phyloP scores from a whole-genome alignment of 2,888 invertebrate genomes.

The Lithophane socia region DNA sequence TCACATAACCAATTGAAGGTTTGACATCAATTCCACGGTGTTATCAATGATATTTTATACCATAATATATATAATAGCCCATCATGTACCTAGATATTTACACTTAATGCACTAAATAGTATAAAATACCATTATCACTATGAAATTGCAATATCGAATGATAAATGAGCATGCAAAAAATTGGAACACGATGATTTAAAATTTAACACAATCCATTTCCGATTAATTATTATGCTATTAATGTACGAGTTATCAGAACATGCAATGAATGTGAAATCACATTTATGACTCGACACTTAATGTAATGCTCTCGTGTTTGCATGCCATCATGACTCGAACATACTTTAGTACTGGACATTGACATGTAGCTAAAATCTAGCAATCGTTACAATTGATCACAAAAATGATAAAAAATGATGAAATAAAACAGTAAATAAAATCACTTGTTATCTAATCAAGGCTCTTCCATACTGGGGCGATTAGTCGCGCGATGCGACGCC shows the following conservation, averaged over 20 bases:
- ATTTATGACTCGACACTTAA: slow-evolving; percentile 26
- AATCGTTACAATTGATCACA: neutral
- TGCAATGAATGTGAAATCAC: slow-evolving; percentile 46
- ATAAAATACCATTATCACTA: slow-evolving; percentile 11
- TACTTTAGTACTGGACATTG: neutral
- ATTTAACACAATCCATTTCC: slow-evolving; percentile 49
- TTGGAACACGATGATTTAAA: slow-evolving; percentile 29
- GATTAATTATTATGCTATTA: slow-evolving; percentile 37
- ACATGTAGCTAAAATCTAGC: neutral
- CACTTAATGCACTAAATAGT: neutral
- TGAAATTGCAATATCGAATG: slow-evolving; percentile 24
- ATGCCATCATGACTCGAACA: slow-evolving; percentile 23
- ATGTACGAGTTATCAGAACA: slow-evolving; percentile 32
- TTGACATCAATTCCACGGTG: neutral
- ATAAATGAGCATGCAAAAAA: slow-evolving; percentile 40
- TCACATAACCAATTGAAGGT: neutral
- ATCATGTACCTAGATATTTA: neutral
- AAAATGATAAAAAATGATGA: neutral
- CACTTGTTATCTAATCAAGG: neutral
- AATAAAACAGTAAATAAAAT: neutral
- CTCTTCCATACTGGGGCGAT: too few relatives aligned
- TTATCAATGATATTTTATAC: neutral
- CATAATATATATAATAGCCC: neutral
- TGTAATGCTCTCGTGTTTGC: slow-evolving; percentile 22
- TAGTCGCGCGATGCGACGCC: too few relatives aligned